phyloP scores from a whole-genome alignment of 2,113 vertebrate species.

The Rostratula benghalensis region DNA sequence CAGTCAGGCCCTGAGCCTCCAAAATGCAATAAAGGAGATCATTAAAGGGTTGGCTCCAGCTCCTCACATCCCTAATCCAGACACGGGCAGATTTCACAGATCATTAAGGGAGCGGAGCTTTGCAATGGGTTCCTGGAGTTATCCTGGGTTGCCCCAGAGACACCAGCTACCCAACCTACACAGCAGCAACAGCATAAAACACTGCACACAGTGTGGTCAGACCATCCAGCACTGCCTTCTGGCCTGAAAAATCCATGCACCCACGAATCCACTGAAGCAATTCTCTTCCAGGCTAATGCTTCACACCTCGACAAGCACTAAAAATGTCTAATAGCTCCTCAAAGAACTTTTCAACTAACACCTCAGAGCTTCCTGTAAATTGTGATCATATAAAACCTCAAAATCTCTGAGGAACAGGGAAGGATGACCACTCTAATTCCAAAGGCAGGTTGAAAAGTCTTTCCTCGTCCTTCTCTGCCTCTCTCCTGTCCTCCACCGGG shows the following conservation, averaged over 20 bases:
- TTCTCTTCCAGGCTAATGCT: background rate
- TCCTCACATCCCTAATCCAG: conserved; percentile 2
- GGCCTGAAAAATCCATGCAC: background rate
- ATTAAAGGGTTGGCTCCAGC: conserved; percentile 20
- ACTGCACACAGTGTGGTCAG: background rate
- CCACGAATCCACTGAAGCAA: background rate
- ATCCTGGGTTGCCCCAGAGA: background rate
- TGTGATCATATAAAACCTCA: background rate
- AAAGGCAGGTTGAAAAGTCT: background rate
- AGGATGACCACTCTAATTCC: background rate
- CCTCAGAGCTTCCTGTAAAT: background rate
- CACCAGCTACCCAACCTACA: background rate
- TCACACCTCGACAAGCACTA: background rate
- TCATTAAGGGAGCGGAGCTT: background rate
- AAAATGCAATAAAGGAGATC: conserved; percentile 12
- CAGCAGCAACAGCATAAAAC: background rate
- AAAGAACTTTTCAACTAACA: background rate
- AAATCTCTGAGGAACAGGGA: background rate
- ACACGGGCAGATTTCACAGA: background rate
- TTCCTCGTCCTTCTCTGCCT: background rate
- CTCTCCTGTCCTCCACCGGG: background rate
- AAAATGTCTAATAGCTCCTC: background rate
- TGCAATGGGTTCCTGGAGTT: background rate
- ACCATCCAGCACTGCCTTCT: background rate
- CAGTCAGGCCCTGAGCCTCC: background rate